These are phyloP conservation scores for Rhaphigaster nebulosa DNA, from an alignment of 2,888 invertebrate species.

Conservation along the genomic window DNA sequence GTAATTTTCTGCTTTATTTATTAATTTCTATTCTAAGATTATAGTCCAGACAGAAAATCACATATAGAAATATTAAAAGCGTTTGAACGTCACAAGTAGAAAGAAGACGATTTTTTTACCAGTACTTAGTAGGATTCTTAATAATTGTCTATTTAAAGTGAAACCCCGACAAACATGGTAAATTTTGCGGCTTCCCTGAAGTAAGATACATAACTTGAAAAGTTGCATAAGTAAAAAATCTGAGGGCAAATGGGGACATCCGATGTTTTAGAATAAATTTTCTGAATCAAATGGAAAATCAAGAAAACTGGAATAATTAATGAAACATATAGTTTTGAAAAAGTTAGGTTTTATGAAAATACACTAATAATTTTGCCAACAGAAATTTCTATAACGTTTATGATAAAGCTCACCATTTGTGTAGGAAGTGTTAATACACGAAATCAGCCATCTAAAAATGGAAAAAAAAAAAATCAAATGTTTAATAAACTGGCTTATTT, in stretches of 20 bases:
- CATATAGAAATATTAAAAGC: background rate
- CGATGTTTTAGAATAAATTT: background rate
- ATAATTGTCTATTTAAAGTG: conserved; percentile 42
- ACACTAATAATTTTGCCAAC: background rate
- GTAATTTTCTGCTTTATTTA: background rate
- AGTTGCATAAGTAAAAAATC: conserved; percentile 35
- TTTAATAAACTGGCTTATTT: background rate
- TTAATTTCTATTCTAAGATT: background rate
- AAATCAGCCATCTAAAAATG: background rate
- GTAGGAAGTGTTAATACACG: background rate
- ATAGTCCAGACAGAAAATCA: background rate
- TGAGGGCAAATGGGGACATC: background rate
- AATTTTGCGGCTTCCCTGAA: conserved; percentile 27
- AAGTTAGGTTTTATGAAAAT: background rate
- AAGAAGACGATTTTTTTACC: background rate
- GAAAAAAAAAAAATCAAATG: background rate
- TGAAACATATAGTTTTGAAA: background rate
- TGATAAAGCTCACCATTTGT: background rate
- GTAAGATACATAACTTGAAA: conserved; percentile 47
- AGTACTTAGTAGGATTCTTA: conserved; percentile 37
- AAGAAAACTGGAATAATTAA: background rate
- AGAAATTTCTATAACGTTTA: background rate
- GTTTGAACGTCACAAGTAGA: background rate
- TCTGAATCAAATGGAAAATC: background rate
- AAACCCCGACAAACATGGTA: conserved; percentile 31